phyloP scores from a whole-genome alignment of 2,797 vertebrate genomes.

The Linurgus olivaceus region DNA sequence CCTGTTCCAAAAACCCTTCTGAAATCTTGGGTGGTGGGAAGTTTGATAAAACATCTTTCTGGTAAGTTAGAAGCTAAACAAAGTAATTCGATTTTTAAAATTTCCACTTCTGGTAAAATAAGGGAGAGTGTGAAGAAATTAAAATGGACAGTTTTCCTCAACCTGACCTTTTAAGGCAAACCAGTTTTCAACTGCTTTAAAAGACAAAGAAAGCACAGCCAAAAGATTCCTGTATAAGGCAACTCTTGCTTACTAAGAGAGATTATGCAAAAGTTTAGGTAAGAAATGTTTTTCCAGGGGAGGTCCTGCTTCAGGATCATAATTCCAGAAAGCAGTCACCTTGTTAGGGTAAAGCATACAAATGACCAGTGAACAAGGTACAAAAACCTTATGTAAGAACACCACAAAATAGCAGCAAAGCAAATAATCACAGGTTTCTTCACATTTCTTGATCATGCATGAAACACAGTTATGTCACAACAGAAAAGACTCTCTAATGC shows the following conservation, averaged over 20 bases:
- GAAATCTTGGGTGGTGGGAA: background rate
- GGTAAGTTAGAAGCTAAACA: background rate
- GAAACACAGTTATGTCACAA: background rate
- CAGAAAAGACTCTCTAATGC: background rate
- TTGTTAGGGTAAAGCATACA: background rate
- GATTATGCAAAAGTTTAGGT: background rate
- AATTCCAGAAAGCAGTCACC: background rate
- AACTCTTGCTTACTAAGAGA: background rate
- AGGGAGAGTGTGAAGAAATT: background rate
- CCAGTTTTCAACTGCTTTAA: background rate
- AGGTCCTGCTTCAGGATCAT: background rate
- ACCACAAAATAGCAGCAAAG: background rate
- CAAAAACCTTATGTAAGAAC: background rate
- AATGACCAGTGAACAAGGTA: background rate
- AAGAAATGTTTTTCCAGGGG: background rate
- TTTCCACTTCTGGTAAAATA: background rate
- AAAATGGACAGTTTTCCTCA: background rate
- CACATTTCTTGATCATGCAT: background rate
- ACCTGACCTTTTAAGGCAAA: constrained; percentile 17
- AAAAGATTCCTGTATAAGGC: background rate
- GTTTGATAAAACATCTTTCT: background rate
- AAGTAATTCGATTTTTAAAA: background rate
- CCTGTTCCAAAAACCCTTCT: background rate
- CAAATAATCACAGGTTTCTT: background rate
- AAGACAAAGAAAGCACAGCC: background rate